phyloP scores from a whole-genome alignment of 1,140 invertebrate species.

The Lysiphlebus fabarum region DNA sequence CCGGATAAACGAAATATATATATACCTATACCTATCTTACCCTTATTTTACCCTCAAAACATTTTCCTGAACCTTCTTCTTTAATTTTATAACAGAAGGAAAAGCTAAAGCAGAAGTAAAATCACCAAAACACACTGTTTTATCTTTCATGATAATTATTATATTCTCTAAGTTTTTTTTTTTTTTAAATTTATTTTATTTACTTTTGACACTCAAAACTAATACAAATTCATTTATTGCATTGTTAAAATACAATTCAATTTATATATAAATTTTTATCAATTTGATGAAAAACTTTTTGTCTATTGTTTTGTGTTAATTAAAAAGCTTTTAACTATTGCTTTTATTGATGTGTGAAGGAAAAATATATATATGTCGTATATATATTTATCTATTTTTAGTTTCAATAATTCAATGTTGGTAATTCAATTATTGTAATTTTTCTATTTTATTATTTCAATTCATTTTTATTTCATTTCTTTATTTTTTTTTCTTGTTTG shows the following conservation, averaged over 20 bases:
- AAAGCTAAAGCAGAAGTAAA: slow-evolving; percentile 20
- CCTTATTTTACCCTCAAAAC: too few species aligned
- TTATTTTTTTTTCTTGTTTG: background rate
- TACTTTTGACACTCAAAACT: too few species aligned
- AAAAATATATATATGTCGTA: too few species aligned
- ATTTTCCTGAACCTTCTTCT: too few species aligned
- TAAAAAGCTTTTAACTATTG: slow-evolving; percentile 26
- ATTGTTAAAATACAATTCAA: too few species aligned
- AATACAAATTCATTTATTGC: too few species aligned
- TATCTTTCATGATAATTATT: background rate
- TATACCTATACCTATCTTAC: background rate
- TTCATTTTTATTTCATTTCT: background rate
- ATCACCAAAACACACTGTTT: too few species aligned
- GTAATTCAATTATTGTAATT: background rate
- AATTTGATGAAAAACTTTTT: background rate
- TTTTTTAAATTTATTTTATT: too few species aligned
- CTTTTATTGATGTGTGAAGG: too few species aligned
- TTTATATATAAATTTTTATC: too few species aligned
- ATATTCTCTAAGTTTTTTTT: background rate
- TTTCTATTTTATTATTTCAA: slow-evolving; percentile 1
- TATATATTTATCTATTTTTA: too few species aligned
- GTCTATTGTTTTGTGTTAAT: slow-evolving; percentile 28
- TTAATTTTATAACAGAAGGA: too few species aligned
- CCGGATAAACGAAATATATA: slow-evolving; percentile 25
- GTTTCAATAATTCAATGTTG: background rate